Evolutionary conservation across 2,888 invertebrate species (phyloP), one percentile per base, ranked within the genome.

Genomic region (Cremastinae sp.): DNA sequence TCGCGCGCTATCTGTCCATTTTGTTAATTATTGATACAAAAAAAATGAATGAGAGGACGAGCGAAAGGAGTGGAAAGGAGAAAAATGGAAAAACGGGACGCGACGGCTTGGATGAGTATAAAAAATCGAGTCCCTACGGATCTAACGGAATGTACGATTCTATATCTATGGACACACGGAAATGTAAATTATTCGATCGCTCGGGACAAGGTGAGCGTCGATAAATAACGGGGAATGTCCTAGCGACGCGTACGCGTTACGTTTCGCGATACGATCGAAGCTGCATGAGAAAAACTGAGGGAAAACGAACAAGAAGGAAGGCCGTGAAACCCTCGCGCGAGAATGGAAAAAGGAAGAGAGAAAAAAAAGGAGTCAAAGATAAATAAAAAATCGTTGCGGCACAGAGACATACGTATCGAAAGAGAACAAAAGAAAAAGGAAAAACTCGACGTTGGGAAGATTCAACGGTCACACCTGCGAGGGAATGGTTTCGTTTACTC

Each of bases 161-260:
- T 28, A 12, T 45, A 43, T 7, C 14, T 68, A 56, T 59, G 37
- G 47, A 49, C 45, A 68, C 14, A 28, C 35, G 18, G 51, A 68
- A 68, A 75, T 75, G 72, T 75, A 75, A 75, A 75, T 75, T 75
- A 72, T 72, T 65, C 75, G 75, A 75, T 75, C 71, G 66, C 72
- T 56, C 35, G 47, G 66, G 59, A 70, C 55, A 22, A 39, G 56
- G 53, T 43, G 62, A 69, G 62, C 55, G 49, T 56, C 69, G 71
- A 78, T 74, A 71, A 78, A 74, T 74, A 74, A 78, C 72, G 56
- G 39, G 51, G 45, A 66, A 71, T 71, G 71, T 66, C 49, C 56
- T 12, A 65, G 45, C 53, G 59, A 51, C 51, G 65, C 28, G 62
- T 37, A 39, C 62, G 62, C 64, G 56, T 64, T 71, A 64, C 56